These are phyloP conservation scores for Dendrolimus houi DNA, from an alignment of 2,888 invertebrate genomes.

Conservation along the genomic window DNA sequence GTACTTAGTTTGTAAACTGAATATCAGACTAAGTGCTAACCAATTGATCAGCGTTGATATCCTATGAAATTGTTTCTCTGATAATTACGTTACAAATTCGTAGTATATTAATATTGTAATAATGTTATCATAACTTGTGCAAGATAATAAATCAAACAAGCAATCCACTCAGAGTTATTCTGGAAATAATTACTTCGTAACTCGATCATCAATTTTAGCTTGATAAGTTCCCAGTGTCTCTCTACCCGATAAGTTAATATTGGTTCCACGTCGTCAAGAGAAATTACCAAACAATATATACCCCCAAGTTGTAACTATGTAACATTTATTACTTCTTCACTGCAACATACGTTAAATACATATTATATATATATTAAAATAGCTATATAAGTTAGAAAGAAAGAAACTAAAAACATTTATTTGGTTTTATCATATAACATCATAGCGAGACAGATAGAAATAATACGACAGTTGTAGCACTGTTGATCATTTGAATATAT, in stretches of 20 bases:
- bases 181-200: background rate
- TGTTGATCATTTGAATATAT: too few relatives aligned
- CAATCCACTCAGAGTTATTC: background rate
- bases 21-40: too few relatives aligned
- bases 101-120: background rate
- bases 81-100: background rate
- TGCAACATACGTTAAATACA: too few relatives aligned
- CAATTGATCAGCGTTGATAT: too few relatives aligned
- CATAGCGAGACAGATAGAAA: too few relatives aligned
- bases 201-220: background rate
- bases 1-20: too few relatives aligned
- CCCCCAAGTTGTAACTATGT: background rate
- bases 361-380: too few relatives aligned
- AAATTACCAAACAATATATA: conserved; percentile 30
- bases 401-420: too few relatives aligned
- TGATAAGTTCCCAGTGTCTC: conserved; percentile 14
- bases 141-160: background rate
- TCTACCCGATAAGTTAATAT: conserved; percentile 23
- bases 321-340: background rate
- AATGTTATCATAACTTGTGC: background rate
- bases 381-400: too few relatives aligned
- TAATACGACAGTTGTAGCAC: too few relatives aligned
- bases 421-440: too few relatives aligned
- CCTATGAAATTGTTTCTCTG: too few relatives aligned
- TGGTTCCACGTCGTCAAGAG: conserved; percentile 33